Conservation (phyloP, 2,888 invertebrate genomes). For the Palloptera scutellata region DNA sequence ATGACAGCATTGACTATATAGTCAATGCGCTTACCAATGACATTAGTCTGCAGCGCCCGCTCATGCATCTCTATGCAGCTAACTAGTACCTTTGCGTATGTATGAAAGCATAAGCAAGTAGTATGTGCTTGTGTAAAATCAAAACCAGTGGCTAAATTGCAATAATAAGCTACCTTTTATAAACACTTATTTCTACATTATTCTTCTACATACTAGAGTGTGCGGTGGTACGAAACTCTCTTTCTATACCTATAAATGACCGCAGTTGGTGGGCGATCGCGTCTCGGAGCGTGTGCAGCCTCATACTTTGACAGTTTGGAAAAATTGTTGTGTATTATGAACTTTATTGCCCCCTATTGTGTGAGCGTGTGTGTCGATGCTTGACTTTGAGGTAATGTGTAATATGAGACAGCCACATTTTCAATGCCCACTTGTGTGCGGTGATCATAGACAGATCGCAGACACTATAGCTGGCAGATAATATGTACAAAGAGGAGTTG, state of each 20-base stretch:
- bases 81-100: constrained; percentile 19
- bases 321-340: constrained; percentile 61
- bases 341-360: constrained; percentile 55
- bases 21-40: constrained; percentile 60
- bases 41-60: constrained; percentile 51
- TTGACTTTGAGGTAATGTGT: constrained; percentile 24
- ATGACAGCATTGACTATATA: constrained; percentile 58
- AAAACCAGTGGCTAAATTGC: constrained; percentile 63
- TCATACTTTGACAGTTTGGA: constrained; percentile 57
- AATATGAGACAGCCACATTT: constrained; percentile 30
- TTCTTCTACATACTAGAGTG: constrained; percentile 32
- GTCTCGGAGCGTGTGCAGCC: constrained; percentile 23
- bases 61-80: neutral
- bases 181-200: constrained; percentile 42
- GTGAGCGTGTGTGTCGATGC: constrained; percentile 34
- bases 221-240: constrained; percentile 46
- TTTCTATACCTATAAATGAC: constrained; percentile 43
- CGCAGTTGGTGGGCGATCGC: constrained; percentile 58
- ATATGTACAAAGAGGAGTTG: neutral
- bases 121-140: constrained; percentile 47
- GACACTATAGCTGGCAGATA: constrained; percentile 1
- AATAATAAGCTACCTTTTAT: constrained; percentile 61
- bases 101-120: neutral
- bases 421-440: constrained; percentile 11
- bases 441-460: constrained; percentile 9